Evolutionary conservation across 2,113 vertebrate species (phyloP).

Genomic region (Picathartes gymnocephalus): DNA sequence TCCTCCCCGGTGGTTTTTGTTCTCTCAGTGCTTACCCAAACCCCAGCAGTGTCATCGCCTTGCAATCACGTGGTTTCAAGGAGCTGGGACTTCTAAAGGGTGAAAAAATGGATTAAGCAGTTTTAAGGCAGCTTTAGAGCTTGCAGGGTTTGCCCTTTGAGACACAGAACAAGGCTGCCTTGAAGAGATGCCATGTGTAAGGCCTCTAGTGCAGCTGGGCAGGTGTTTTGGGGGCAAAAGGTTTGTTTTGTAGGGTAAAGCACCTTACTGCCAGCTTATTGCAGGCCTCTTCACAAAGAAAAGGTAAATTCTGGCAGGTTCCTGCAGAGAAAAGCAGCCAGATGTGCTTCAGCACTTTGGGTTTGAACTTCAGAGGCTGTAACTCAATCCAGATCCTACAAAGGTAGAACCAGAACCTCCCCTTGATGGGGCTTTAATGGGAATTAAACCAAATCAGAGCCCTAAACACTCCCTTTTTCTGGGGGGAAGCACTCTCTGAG

Average conservation of each 20-base stretch:
- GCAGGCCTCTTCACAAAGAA: not conserved
- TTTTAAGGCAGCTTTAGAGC: not conserved
- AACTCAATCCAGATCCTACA: not conserved
- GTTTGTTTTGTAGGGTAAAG: not conserved
- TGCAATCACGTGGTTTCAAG: not conserved
- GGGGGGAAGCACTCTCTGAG: not conserved
- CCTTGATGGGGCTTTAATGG: not conserved
- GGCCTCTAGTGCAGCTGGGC: not conserved
- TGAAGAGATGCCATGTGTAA: not conserved
- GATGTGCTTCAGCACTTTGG: accelerated
- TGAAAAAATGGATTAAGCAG: not conserved
- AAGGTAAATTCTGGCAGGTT: not conserved
- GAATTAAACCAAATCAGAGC: not conserved
- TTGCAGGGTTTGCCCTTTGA: not conserved
- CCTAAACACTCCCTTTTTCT: not conserved
- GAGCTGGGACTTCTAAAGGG: not conserved
- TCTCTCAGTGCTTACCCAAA: accelerated
- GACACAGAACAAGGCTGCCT: not conserved
- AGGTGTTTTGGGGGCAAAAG: not conserved
- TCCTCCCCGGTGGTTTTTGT: not conserved
- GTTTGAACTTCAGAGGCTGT: not conserved
- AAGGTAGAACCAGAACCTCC: not conserved
- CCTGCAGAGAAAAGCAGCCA: not conserved
- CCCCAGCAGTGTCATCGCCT: not conserved
- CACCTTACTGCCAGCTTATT: not conserved